phyloP scores from a whole-genome alignment of 1,140 invertebrate genomes.

The Homarus americanus region DNA sequence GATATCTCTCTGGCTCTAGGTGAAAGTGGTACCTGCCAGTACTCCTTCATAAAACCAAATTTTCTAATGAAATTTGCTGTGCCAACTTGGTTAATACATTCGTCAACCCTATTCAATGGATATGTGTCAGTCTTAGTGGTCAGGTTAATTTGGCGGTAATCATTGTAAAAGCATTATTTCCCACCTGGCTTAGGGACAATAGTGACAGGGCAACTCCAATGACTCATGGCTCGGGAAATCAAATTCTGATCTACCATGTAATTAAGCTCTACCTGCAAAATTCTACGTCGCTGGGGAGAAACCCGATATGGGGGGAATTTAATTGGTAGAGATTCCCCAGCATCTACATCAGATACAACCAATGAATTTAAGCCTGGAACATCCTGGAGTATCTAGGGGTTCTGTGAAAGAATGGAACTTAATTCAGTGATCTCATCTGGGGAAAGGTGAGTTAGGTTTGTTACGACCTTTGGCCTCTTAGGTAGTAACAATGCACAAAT shows the following conservation, averaged over 20 bases:
- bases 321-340: background rate
- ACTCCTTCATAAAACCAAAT: background rate
- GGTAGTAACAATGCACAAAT: no score
- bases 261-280: background rate
- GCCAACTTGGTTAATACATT: conserved; percentile 12
- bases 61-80: background rate
- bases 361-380: no score
- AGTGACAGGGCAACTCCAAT: conserved; percentile 10
- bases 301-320: background rate
- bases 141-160: background rate
- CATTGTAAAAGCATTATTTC: background rate
- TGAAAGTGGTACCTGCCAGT: conserved; percentile 13
- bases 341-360: no score
- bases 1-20: background rate
- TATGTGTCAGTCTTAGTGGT: background rate
- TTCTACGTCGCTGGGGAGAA: no score
- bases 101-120: background rate
- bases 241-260: background rate
- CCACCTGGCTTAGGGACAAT: background rate
- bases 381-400: no score
- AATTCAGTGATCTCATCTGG: no score
- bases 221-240: background rate
- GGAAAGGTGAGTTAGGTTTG: no score
- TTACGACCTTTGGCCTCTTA: no score
- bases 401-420: no score